Base-by-base conservation (phyloP, 2,113 vertebrate species). In the Aplodontia rufa region DNA sequence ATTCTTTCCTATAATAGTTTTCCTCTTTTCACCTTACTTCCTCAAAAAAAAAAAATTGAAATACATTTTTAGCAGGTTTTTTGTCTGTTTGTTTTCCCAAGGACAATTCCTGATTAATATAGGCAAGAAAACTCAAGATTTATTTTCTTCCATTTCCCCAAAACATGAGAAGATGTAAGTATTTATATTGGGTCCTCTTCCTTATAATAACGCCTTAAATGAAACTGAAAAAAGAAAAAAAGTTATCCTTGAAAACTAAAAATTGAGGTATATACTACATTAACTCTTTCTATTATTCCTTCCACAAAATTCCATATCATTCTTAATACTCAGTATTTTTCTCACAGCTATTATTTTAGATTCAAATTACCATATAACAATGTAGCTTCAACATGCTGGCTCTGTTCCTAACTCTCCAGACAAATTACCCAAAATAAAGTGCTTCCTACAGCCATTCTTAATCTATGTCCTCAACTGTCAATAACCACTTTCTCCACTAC, bases 71-170 rank as follows among this genome's bases (percentile, higher is more conserved):
- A 79, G 0, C 8, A 30, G n/a, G n/a, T n/a, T n/a, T n/a, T n/a
- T n/a, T n/a, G n/a, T n/a, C n/a, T n/a, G n/a, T 6, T 93, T 79
- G 72, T 75, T 71, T 0, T 9, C 9, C 19, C 74, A 42, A 79
- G 35, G 32, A 72, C 69, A 89, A 81, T 66, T 94, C 40, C 82
- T 91, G 28, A 92, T 66, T 83, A 80, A 94, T 24, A 78, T 3
- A 83, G 78, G 64, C 60, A 92, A 4, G 42, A 90, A 92, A 95
- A 49, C 37, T 95, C 47, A 83, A 96, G 35, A 51, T 93, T 78
- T 0, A 3, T 93, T 94, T 92, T 76, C 80, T 96, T 80, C 75
- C 47, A 78, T 71, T 95, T 17, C n/a, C 51, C 8, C 80, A 85
- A 80, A 87, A 47, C 8, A n/a, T 55, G 13, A 78, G 8, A 45